These are phyloP conservation scores for Allochrocebus solatus DNA, from an alignment of 2,797 vertebrate species.

Conservation along the genomic window DNA sequence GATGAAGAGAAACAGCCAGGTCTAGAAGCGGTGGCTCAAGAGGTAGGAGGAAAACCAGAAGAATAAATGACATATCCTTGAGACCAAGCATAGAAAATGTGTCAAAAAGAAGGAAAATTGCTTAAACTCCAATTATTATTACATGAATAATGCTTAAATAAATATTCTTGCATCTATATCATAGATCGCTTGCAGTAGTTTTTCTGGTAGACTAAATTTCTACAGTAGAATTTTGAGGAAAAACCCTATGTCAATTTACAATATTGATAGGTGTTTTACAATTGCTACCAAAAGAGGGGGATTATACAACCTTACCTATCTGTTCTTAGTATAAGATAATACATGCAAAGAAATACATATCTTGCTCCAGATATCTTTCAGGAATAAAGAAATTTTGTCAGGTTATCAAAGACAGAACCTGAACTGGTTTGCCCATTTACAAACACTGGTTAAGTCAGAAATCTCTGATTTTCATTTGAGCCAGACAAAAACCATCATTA, in stretches of 20 bases:
- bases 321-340: background rate
- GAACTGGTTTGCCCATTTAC: background rate
- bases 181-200: background rate
- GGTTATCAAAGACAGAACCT: background rate
- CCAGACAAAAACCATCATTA: background rate
- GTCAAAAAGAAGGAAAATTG: background rate
- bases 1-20: background rate
- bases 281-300: background rate
- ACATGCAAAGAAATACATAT: background rate
- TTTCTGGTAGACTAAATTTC: background rate
- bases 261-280: background rate
- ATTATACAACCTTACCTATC: background rate
- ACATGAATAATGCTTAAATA: background rate
- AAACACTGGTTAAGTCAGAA: background rate
- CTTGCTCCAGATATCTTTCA: background rate
- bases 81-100: background rate
- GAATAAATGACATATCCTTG: background rate
- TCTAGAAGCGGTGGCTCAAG: background rate
- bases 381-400: background rate
- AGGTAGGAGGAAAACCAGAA: background rate
- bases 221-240: background rate
- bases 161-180: background rate
- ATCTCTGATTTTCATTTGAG: background rate
- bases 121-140: background rate
- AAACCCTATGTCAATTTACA: background rate